These are phyloP conservation scores for Peromyscus aztecus DNA, from an alignment of 2,797 vertebrate genomes.

Conservation along the genomic window DNA sequence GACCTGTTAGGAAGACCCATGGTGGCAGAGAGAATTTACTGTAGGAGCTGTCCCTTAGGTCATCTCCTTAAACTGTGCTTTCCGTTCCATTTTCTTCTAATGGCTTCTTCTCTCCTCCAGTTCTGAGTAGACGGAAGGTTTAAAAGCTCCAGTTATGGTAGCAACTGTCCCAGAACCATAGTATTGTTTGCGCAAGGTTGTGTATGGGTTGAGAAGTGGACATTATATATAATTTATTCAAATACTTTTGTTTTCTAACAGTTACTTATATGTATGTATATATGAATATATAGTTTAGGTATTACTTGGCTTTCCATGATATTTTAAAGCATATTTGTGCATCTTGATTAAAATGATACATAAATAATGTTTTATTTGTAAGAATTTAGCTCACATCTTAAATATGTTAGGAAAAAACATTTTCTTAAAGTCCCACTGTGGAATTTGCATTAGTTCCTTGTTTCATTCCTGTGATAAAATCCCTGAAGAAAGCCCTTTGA, in stretches of 20 bases:
- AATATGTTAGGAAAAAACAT: neutral
- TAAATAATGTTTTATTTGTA: neutral
- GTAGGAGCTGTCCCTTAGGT: too few species aligned
- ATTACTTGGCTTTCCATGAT: slow-evolving; percentile 58
- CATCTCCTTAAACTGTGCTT: neutral
- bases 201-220: neutral
- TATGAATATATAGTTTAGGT: neutral
- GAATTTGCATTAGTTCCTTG: neutral
- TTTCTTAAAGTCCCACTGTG: neutral
- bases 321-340: slow-evolving; percentile 36
- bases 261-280: slow-evolving; percentile 11
- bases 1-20: neutral
- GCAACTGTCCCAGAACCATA: neutral
- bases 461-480: neutral
- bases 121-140: neutral
- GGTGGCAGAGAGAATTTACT: neutral
- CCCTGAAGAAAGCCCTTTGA: neutral
- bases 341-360: slow-evolving; percentile 38
- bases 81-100: slow-evolving; percentile 1
- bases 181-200: neutral
- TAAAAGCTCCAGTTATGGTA: neutral
- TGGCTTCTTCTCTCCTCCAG: neutral
- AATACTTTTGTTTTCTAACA: neutral
- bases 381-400: neutral
- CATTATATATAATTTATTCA: slow-evolving; percentile 35